A percentile compares a stretch with the other conserved stretches of the same genome.
phyloP scores from a whole-genome alignment of 2,888 invertebrate species.

The Salticus scenicus region DNA sequence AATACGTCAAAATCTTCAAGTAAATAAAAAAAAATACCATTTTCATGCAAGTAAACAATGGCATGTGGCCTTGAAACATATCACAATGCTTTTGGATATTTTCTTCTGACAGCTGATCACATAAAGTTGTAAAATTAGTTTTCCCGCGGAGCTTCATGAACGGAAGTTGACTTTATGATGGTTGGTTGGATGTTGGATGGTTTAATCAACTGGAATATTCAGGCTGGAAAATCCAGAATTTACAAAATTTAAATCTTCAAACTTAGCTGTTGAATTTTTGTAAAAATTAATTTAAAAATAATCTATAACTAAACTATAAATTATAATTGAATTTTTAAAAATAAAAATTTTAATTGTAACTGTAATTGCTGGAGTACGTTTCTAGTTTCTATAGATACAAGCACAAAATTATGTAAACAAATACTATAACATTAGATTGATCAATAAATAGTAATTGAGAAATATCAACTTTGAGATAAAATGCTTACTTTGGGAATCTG shows the following conservation, averaged over 20 bases:
- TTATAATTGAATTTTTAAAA: no score
- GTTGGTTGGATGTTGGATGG: no score
- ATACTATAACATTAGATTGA: background rate
- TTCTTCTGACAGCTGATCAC: background rate
- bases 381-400: background rate
- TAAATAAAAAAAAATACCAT: constrained; percentile 21
- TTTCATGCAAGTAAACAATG: background rate
- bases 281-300: no score
- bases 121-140: background rate
- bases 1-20: background rate
- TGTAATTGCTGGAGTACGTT: background rate
- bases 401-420: background rate
- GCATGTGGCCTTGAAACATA: background rate
- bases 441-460: background rate
- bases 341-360: background rate
- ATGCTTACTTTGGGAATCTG: constrained; percentile 1
- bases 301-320: no score
- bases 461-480: no score
- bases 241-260: no score
- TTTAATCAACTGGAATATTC: no score
- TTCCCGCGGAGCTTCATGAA: background rate
- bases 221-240: no score
- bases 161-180: no score
- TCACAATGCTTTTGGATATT: no score
- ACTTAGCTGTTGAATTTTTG: no score